Conservation (phyloP, 2,797 vertebrate species). For the Microctenopoma steveboyesi region DNA sequence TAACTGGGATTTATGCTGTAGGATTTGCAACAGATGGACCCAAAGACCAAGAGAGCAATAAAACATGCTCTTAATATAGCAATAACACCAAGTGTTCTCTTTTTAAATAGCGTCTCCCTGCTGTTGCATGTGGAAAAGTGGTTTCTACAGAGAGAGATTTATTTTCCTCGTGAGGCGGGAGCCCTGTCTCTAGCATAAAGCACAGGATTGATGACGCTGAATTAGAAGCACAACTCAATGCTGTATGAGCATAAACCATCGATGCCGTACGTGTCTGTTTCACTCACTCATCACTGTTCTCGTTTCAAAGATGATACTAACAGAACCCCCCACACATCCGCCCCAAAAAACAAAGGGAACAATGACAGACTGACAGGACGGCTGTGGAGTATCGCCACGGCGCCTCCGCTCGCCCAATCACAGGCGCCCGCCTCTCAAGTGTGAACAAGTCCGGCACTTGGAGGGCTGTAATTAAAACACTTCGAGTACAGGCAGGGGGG, state of each 20-base stretch:
- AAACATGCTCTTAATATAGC: conserved; percentile 11
- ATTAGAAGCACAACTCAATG: background rate
- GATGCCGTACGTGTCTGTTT: background rate
- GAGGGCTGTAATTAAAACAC: conserved; percentile 10
- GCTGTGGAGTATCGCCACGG: conserved; percentile 6
- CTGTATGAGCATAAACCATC: background rate
- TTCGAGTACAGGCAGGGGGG: too few species aligned
- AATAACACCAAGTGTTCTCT: conserved; percentile 2
- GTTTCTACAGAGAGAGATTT: background rate
- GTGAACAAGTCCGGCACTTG: conserved; percentile 48
- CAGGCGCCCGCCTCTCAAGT: conserved; percentile 53
- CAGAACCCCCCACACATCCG: conserved; percentile 16
- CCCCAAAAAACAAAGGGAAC: conserved; percentile 9
- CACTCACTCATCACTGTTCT: conserved; percentile 5
- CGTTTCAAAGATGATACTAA: conserved; percentile 2
- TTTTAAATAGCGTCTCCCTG: conserved; percentile 15
- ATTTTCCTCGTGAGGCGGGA: background rate
- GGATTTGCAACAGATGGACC: conserved; percentile 17
- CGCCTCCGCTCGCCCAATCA: conserved; percentile 55
- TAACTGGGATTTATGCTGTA: background rate
- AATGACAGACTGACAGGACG: conserved; percentile 48
- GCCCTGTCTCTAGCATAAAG: background rate
- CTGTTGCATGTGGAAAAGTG: conserved; percentile 1
- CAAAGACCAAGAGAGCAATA: background rate
- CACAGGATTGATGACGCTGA: background rate